Percentiles rank a stretch among this genome's conserved stretches.
Conservation (phyloP, 2,888 invertebrate genomes). For the Drosophila maculinotata region DNA sequence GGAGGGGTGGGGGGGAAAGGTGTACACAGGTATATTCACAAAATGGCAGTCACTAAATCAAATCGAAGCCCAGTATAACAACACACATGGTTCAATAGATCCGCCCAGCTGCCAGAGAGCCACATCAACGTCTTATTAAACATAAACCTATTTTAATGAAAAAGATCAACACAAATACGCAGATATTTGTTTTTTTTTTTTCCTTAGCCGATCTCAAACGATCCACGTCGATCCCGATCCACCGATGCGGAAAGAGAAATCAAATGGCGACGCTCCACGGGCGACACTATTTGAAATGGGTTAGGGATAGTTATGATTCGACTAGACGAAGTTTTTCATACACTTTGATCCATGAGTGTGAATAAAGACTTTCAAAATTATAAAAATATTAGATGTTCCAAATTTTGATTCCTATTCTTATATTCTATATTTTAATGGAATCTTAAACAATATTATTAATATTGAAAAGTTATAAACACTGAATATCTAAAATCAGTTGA, state of each 20-base stretch:
- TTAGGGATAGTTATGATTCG: conserved; percentile 11
- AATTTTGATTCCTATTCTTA: no score
- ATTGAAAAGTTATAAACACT: no score
- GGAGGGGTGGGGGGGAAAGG: neutral
- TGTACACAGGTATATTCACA: conserved; percentile 43
- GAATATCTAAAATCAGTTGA: neutral
- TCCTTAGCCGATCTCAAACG: conserved; percentile 25
- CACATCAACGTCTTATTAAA: conserved; percentile 69
- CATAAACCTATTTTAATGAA: conserved; percentile 71
- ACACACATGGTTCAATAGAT: conserved; percentile 50
- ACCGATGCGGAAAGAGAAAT: conserved; percentile 60
- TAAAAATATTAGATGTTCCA: no score
- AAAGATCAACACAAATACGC: conserved; percentile 58
- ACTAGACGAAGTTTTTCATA: conserved; percentile 4
- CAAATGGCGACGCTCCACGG: conserved; percentile 42
- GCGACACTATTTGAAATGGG: conserved; percentile 47
- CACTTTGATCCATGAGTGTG: neutral
- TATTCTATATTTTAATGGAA: no score
- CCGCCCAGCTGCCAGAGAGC: conserved; percentile 27
- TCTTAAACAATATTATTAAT: no score
- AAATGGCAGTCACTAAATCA: conserved; percentile 80
- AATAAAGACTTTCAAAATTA: neutral
- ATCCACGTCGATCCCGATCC: conserved; percentile 38
- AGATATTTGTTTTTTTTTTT: conserved; percentile 34
- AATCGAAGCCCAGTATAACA: conserved; percentile 40